Evolutionary conservation across 1,140 invertebrate species (phyloP), one percentile per base, ranked within the genome.

Genomic region (Diorhabda sublineata): DNA sequence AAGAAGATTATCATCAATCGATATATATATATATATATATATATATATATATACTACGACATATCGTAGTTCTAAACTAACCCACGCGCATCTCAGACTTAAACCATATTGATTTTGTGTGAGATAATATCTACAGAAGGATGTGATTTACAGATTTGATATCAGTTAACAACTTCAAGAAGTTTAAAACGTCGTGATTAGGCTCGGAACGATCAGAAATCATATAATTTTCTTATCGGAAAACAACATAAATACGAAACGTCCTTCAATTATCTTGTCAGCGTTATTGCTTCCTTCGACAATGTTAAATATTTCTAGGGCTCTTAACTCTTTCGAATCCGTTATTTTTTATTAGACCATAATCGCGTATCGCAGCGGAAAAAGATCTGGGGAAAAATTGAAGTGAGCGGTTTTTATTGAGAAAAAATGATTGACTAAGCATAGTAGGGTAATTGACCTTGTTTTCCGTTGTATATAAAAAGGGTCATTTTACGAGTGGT

Each of bases 311-410:
- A 52, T 52, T 52, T 52, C 47, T 52, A 52, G 6, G 47, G 47
- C 47, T 52, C 47, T 52, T 52, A 52, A 52, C 47, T 52, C 47
- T 52, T 52, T 52, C n/a, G 47, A 52, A 52, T 52, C 47, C 6
- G 47, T 52, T 52, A 52, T 52, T 52, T 52, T 52, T 52, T 52
- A 52, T 52, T 52, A 52, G 47, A n/a, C 47, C 47, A 52, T 52
- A 52, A 52, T 52, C 47, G 47, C n/a, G 47, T 52, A 52, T 52
- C 6, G 6, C 47, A 8, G 6, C 47, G 47, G 8, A 43, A 61
- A 61, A 61, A 61, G 59, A 42, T 43, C 59, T 6, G 11, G 8
- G 47, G 47, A 52, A 52, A 52, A 52, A 52, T 52, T 52, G n/a
- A n/a, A 52, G n/a, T 8, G 47, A 52, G 47, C 6, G n/a, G 47